Evolutionary conservation across 2,113 vertebrate species (phyloP).

Genomic region (Peromyscus leucopus): DNA sequence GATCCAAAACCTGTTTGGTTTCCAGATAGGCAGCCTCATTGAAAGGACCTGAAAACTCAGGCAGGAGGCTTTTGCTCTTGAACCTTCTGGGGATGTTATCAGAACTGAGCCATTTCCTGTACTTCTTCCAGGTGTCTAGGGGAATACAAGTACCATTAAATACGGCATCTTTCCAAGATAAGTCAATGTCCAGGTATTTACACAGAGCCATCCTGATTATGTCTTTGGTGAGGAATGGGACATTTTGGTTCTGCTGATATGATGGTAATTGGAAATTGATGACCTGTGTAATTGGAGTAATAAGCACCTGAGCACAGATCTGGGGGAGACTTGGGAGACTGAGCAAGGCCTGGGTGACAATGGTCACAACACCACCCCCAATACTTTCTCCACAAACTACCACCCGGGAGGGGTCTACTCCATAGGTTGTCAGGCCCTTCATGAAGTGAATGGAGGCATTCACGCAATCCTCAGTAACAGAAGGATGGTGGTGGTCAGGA

Average conservation of each 20-base stretch:
- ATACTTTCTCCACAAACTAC: not conserved
- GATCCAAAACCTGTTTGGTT: rapidly evolving
- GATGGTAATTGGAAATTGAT: not conserved
- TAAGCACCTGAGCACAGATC: slow-evolving; percentile 89
- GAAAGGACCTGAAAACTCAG: slow-evolving; percentile 49
- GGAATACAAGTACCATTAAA: slow-evolving; percentile 83
- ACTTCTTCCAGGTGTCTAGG: slow-evolving; percentile 81
- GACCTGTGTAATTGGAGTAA: not conserved
- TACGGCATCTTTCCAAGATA: slow-evolving; percentile 29
- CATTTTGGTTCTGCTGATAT: not conserved
- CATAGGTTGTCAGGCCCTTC: slow-evolving; percentile 86
- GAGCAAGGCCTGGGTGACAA: slow-evolving; percentile 87
- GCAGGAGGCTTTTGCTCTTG: slow-evolving; percentile 72
- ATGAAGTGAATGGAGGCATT: slow-evolving; percentile 88
- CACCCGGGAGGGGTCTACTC: slow-evolving; percentile 60
- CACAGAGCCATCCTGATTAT: slow-evolving; percentile 73
- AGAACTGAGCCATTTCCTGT: slow-evolving; percentile 37
- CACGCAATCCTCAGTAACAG: slow-evolving; percentile 87
- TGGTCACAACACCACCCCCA: not conserved
- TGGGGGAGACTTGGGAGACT: slow-evolving; percentile 84
- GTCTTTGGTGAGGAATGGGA: not conserved
- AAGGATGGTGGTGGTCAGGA: slow-evolving; percentile 87
- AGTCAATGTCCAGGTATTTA: slow-evolving; percentile 84
- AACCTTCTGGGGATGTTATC: not conserved
- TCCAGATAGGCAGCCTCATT: slow-evolving; percentile 74